Base-by-base conservation (phyloP, 1,140 invertebrate species). In the Bacillus rossius region DNA sequence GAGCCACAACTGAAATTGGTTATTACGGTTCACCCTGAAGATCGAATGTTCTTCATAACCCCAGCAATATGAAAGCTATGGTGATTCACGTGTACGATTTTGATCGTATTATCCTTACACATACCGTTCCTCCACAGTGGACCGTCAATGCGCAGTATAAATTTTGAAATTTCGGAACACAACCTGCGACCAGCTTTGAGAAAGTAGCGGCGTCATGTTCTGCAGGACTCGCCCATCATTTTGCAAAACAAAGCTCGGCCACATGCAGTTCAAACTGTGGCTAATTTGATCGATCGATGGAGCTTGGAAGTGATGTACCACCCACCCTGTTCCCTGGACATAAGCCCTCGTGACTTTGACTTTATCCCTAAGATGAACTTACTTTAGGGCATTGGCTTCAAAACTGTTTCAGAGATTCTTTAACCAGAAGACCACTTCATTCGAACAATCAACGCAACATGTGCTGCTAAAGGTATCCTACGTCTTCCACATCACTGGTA, bases 291-390 rank as follows among this genome's bases (percentile, higher is more conserved):
- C 43, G 38, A 48, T 16, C 54, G 68, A 69, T 66, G 67, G n/a
- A 48, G 48, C 42, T 70, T 60, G 57, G 52, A 73, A 66, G 40
- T 68, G 57, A 63, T 67, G 22, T 50, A 57, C 54, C 63, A 70
- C 61, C 62, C 66, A 62, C 62, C 63, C 13, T 69, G 67, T 60
- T 68, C 61, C 59, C 60, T 58, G 49, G 64, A 71, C 66, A 58
- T 69, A 20, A 20, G 48, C 19, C 48, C 4, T 23, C 34, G 48
- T 23, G 19, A 20, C 48, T 50, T 50, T 16, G 48, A 50, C 22
- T 8, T 50, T 22, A 50, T 50, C 34, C 48, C 48, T 7, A 50
- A 20, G 48, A 45, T 45, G 42, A 45, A 45, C 16, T 16, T 7
- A 45, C 42, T 20, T 19, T 20, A 19, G 17, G 16, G 42, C 22